phyloP scores from a whole-genome alignment of 2,113 vertebrate species.

The Rhinopomastus cyanomelas region DNA sequence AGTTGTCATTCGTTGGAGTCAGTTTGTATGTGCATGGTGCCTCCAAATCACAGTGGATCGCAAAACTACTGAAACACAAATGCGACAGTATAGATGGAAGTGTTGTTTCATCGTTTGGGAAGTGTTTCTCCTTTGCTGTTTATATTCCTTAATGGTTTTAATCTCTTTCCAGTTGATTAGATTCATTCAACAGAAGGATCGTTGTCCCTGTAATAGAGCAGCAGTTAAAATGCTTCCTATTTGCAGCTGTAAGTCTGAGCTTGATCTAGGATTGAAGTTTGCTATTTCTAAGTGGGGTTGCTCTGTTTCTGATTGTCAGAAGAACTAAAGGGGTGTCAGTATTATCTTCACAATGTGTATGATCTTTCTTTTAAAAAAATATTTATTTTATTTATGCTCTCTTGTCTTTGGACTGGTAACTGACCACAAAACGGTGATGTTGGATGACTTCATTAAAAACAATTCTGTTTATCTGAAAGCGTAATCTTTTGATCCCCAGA shows the following conservation, averaged over 20 bases:
- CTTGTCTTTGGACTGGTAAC: neutral
- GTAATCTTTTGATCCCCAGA: conserved; percentile 4
- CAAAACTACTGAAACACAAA: neutral
- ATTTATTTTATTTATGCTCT: neutral
- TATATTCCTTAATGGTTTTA: neutral
- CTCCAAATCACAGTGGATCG: neutral
- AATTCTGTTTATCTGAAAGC: conserved; percentile 13
- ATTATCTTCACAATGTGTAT: neutral
- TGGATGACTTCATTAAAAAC: neutral
- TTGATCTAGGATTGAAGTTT: neutral
- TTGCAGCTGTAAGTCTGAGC: neutral
- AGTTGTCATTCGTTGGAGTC: neutral
- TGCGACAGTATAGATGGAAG: neutral
- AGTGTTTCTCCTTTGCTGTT: neutral
- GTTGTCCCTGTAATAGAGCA: neutral
- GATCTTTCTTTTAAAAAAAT: neutral
- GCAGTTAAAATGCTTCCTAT: neutral
- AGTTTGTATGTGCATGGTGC: neutral
- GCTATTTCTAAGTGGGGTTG: neutral
- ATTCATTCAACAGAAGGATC: neutral
- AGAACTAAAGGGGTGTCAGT: neutral
- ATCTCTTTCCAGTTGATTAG: neutral
- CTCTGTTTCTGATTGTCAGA: neutral
- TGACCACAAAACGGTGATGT: neutral
- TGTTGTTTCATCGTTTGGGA: neutral